These are phyloP conservation scores for Chrysolina haemoptera DNA, from an alignment of 2,888 invertebrate species.

Conservation along the genomic window DNA sequence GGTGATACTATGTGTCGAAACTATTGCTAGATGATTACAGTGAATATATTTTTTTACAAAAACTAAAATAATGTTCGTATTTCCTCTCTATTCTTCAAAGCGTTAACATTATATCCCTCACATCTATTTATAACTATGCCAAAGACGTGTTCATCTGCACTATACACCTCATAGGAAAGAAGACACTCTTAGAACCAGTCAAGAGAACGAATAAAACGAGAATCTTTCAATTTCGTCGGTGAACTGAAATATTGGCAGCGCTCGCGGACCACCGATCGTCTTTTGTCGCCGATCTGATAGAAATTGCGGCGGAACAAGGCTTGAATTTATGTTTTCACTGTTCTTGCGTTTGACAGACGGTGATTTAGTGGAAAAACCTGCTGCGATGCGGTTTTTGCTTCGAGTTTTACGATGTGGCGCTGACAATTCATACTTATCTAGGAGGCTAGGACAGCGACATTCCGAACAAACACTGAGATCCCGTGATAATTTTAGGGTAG, in stretches of 20 bases:
- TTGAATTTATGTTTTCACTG: slow-evolving; percentile 9
- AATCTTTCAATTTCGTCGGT: slow-evolving; percentile 7
- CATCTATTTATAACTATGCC: slow-evolving; percentile 4
- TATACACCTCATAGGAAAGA: not conserved
- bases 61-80: too few relatives aligned
- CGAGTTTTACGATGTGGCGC: not conserved
- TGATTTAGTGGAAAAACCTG: not conserved
- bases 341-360: slow-evolving; percentile 2
- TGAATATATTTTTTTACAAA: too few relatives aligned
- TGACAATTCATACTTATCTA: too few relatives aligned
- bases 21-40: too few relatives aligned
- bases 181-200: not conserved
- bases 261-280: not conserved
- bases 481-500: too few relatives aligned
- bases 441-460: too few relatives aligned
- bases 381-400: not conserved
- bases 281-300: not conserved
- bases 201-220: not conserved
- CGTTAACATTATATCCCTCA: too few relatives aligned
- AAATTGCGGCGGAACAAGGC: not conserved
- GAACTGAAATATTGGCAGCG: slow-evolving; percentile 15
- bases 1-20: too few relatives aligned
- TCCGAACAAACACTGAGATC: too few relatives aligned
- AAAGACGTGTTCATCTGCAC: not conserved
- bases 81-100: too few relatives aligned